phyloP scores from a whole-genome alignment of 1,140 invertebrate genomes.

The Plodia interpunctella region DNA sequence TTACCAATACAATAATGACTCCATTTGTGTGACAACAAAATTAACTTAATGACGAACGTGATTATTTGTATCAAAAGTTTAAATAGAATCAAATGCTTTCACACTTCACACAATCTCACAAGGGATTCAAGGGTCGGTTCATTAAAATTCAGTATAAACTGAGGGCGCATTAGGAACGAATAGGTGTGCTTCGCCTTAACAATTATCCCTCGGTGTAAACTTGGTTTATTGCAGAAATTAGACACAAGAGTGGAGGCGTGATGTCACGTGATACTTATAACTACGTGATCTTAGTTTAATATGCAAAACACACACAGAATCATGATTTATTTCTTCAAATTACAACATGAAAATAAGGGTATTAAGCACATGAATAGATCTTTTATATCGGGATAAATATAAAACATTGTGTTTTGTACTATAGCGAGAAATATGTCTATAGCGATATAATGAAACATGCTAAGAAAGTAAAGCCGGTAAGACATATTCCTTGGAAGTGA shows the following conservation, averaged over 20 bases:
- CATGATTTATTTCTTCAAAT: background rate
- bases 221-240: constrained; percentile 33
- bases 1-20: too few relatives aligned
- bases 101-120: background rate
- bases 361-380: too few relatives aligned
- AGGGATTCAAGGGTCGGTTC: constrained; percentile 18
- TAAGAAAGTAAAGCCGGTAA: background rate
- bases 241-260: constrained; percentile 8
- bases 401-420: too few relatives aligned
- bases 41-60: background rate
- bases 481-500: background rate
- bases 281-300: background rate
- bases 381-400: too few relatives aligned
- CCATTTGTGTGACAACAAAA: background rate
- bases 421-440: background rate
- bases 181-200: constrained; percentile 30
- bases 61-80: constrained; percentile 9
- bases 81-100: background rate
- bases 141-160: constrained; percentile 35
- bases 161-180: constrained; percentile 34
- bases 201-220: constrained; percentile 35
- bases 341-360: too few relatives aligned
- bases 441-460: background rate
- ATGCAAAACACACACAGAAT: background rate
- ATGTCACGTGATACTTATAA: constrained; percentile 4